A percentile compares a stretch with the other conserved stretches of the same genome.
phyloP scores from a whole-genome alignment of 2,888 invertebrate genomes.

The Venustoraphidia nigricollis region DNA sequence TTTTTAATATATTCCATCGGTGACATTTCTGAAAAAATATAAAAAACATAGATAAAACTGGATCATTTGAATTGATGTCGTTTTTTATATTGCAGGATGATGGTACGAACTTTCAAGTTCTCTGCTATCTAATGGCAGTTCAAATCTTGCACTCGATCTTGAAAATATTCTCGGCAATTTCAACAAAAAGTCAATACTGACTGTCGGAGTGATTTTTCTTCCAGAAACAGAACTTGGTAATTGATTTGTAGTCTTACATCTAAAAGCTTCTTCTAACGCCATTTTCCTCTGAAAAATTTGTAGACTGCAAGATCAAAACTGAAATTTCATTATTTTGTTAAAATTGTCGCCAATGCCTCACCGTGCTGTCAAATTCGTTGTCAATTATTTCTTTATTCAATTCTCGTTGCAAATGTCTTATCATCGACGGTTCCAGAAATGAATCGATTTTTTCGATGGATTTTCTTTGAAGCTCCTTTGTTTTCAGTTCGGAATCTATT shows the following conservation, averaged over 20 bases:
- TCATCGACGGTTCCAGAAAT: slow-evolving; percentile 41
- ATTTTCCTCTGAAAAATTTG: slow-evolving; percentile 35
- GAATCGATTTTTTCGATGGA: slow-evolving; percentile 20
- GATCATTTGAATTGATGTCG: no score
- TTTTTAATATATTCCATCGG: slow-evolving; percentile 56
- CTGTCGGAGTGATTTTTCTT: slow-evolving; percentile 19
- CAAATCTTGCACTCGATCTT: slow-evolving; percentile 56
- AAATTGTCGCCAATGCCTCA: slow-evolving; percentile 17
- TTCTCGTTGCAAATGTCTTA: slow-evolving; percentile 49
- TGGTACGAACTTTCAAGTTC: slow-evolving; percentile 29
- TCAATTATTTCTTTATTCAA: slow-evolving; percentile 52
- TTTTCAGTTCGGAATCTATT: neutral
- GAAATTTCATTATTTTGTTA: neutral
- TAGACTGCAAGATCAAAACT: neutral
- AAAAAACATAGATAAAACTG: no score
- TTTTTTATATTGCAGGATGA: no score
- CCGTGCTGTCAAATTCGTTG: slow-evolving; percentile 51
- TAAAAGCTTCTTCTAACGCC: slow-evolving; percentile 52
- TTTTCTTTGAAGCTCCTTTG: slow-evolving; percentile 3
- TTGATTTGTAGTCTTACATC: slow-evolving; percentile 30
- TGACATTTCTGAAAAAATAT: slow-evolving; percentile 45
- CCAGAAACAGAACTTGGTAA: neutral
- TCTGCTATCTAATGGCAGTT: slow-evolving; percentile 52
- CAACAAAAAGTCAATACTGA: slow-evolving; percentile 41
- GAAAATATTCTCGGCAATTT: slow-evolving; percentile 62